These are phyloP conservation scores for Monochamus alternatus DNA, from an alignment of 2,888 invertebrate genomes.

Conservation along the genomic window DNA sequence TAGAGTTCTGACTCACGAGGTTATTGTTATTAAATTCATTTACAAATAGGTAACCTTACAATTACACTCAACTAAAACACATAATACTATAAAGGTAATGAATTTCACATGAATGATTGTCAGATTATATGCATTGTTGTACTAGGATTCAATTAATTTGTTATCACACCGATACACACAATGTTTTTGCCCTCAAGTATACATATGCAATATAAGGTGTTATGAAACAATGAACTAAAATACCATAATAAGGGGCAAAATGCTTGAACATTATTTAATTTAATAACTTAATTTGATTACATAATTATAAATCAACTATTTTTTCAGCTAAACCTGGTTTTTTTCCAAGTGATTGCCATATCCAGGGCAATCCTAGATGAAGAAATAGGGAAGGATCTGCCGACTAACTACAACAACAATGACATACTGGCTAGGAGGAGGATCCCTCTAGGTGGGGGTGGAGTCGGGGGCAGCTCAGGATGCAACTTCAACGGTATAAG, in stretches of 20 bases:
- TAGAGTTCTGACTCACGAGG: constrained; percentile 5
- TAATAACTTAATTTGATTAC: too few species aligned
- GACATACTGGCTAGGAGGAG: constrained; percentile 13
- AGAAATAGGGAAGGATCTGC: constrained; percentile 30
- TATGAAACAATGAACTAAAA: too few species aligned
- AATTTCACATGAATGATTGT: too few species aligned
- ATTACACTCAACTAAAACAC: not conserved
- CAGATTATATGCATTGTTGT: too few species aligned
- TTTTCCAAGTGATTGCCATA: not conserved
- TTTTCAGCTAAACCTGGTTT: constrained; percentile 1
- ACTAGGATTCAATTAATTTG: too few species aligned
- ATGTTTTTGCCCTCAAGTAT: too few species aligned
- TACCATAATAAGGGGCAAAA: too few species aligned
- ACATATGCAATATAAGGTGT: too few species aligned
- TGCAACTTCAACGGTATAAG: constrained; percentile 52
- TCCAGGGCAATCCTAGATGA: constrained; percentile 3
- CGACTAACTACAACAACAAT: constrained; percentile 17
- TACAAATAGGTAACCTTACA: constrained; percentile 1
- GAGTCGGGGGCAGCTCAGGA: constrained; percentile 22
- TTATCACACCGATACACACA: too few species aligned
- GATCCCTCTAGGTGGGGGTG: constrained; percentile 11
- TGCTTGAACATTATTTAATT: too few species aligned
- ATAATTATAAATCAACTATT: not conserved
- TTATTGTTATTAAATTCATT: constrained; percentile 25
- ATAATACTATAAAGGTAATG: not conserved